These are phyloP conservation scores for Xenops minutus DNA, from an alignment of 2,797 vertebrate species.

Conservation along the genomic window DNA sequence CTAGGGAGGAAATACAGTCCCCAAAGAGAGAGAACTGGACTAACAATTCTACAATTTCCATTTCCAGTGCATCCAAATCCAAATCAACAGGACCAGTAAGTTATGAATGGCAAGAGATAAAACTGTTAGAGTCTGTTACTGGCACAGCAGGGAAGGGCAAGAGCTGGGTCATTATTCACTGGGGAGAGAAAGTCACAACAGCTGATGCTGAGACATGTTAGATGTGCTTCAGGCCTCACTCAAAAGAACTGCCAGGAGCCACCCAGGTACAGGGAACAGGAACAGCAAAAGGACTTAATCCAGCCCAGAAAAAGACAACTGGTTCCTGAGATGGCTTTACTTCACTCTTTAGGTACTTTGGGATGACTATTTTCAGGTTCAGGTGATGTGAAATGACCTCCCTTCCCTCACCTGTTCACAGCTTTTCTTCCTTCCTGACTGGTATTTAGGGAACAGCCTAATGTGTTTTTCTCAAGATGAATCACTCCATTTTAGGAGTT, in stretches of 20 bases:
- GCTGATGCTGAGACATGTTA: neutral
- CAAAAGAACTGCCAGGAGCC: neutral
- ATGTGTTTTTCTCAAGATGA: neutral
- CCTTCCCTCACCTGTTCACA: neutral
- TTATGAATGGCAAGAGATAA: neutral
- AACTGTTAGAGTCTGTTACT: neutral
- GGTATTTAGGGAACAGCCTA: neutral
- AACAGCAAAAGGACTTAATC: neutral
- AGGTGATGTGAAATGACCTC: neutral
- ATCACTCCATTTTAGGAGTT: rapidly evolving
- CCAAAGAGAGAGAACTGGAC: neutral
- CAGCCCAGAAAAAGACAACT: neutral
- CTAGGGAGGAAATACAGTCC: neutral
- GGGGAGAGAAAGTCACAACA: neutral
- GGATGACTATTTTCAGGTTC: neutral
- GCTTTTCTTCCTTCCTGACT: neutral
- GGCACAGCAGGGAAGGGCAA: neutral
- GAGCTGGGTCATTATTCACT: neutral
- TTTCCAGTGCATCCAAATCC: neutral
- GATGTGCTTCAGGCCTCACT: neutral
- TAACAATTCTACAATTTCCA: neutral
- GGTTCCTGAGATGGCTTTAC: neutral
- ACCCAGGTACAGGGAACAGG: neutral
- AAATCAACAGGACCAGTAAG: neutral
- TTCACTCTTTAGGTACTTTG: neutral